phyloP scores from a whole-genome alignment of 2,113 vertebrate species.

The human (Homo sapiens) region DNA sequence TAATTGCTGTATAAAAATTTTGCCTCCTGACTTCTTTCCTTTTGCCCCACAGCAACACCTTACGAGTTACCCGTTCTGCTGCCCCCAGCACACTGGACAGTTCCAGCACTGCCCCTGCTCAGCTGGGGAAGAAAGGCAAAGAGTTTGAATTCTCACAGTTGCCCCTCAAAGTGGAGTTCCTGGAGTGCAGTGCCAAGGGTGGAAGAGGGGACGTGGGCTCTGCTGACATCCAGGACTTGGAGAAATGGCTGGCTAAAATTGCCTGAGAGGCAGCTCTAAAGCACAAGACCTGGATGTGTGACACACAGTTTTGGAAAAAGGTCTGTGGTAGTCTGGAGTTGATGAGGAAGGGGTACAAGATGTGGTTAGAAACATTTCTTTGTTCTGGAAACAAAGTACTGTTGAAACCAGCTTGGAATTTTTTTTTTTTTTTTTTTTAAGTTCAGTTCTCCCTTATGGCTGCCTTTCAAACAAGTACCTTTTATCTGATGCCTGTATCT shows the following conservation, averaged over 20 bases:
- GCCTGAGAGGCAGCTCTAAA: conserved; percentile 76
- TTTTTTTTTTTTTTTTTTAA: background rate
- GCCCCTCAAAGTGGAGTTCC: conserved; percentile 93
- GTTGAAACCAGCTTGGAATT: background rate
- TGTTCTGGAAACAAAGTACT: conserved; percentile 25
- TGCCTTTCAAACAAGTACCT: background rate
- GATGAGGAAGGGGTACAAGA: background rate
- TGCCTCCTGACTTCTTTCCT: background rate
- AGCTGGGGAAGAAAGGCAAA: conserved; percentile 95
- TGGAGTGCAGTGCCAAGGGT: conserved; percentile 94
- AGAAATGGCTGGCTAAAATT: conserved; percentile 91
- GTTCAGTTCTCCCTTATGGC: background rate
- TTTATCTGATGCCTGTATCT: background rate
- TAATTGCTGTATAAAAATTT: background rate
- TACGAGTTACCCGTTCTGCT: conserved; percentile 93
- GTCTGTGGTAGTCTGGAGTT: background rate
- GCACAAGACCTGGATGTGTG: background rate
- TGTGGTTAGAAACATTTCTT: background rate
- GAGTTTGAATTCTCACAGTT: conserved; percentile 97
- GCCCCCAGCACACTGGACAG: conserved; percentile 94
- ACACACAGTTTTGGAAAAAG: background rate
- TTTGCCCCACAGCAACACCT: conserved; percentile 89
- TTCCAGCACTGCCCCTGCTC: conserved; percentile 81
- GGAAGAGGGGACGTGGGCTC: conserved; percentile 86
- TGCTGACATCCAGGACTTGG: conserved; percentile 87